phyloP scores from a whole-genome alignment of 2,888 invertebrate species.

The Lepidochitona cinerea region DNA sequence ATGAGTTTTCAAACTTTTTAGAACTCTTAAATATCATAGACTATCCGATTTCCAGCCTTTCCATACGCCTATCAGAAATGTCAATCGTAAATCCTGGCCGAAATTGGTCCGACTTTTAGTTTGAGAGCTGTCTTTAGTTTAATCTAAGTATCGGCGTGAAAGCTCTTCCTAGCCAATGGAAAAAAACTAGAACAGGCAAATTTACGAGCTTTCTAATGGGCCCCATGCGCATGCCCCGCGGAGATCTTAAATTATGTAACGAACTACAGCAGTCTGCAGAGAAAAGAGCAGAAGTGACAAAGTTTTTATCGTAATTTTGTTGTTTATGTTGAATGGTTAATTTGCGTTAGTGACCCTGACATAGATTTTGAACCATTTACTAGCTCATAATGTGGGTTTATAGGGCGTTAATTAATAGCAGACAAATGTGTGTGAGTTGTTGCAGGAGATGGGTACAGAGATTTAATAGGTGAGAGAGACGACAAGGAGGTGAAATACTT shows the following conservation, averaged over 20 bases:
- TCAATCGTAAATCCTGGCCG: not conserved
- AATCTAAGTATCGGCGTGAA: not conserved
- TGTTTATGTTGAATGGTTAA: not conserved
- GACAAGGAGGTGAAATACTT: no score
- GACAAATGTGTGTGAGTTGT: not conserved
- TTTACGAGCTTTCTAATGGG: not conserved
- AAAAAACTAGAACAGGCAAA: not conserved
- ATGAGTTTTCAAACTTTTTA: not conserved
- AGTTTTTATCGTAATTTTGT: not conserved
- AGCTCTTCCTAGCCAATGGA: not conserved
- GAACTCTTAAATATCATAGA: not conserved
- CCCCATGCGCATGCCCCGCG: not conserved
- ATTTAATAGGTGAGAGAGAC: not conserved
- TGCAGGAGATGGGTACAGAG: not conserved
- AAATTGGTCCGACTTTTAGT: not conserved
- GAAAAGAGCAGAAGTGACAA: not conserved
- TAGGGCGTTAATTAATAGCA: not conserved
- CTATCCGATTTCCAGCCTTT: not conserved
- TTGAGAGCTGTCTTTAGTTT: not conserved
- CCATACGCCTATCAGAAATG: not conserved
- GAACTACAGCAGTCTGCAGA: not conserved
- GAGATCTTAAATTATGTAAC: not conserved
- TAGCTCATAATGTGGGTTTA: not conserved
- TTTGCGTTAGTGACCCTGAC: not conserved
- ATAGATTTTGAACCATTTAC: not conserved